phyloP scores from a whole-genome alignment of 2,797 vertebrate species.

The Hylomyscus alleni region DNA sequence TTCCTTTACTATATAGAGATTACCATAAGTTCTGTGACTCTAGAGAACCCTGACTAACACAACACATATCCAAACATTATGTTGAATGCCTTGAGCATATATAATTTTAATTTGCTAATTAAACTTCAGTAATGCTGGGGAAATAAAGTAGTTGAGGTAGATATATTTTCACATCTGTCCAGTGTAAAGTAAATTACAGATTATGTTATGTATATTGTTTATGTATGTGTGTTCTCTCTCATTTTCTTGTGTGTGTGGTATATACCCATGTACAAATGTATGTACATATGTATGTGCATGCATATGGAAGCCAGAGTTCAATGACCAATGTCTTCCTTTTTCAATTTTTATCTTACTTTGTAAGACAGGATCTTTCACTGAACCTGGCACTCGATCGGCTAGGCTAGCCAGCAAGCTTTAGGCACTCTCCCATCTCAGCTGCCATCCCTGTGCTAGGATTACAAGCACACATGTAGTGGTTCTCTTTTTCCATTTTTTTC shows the following conservation, averaged over 20 bases:
- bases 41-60: too few relatives aligned
- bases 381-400: not conserved
- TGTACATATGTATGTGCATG: not conserved
- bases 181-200: conserved; percentile 43
- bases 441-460: not conserved
- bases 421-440: not conserved
- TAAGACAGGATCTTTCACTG: not conserved
- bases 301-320: not conserved
- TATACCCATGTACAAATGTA: not conserved
- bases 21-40: too few relatives aligned
- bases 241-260: not conserved
- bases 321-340: not conserved
- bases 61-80: not conserved
- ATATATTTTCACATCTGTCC: not conserved
- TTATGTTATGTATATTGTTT: not conserved
- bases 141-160: conserved; percentile 11
- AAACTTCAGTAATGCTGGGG: not conserved
- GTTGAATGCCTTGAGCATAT: not conserved
- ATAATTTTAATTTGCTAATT: conserved; percentile 8
- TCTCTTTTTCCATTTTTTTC: not conserved
- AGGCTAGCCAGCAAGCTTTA: not conserved
- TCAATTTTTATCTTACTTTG: not conserved
- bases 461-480: not conserved
- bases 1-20: too few relatives aligned
- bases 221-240: not conserved